Evolutionary conservation across 1,140 invertebrate species (phyloP).

Genomic region (Musca vetustissima): DNA sequence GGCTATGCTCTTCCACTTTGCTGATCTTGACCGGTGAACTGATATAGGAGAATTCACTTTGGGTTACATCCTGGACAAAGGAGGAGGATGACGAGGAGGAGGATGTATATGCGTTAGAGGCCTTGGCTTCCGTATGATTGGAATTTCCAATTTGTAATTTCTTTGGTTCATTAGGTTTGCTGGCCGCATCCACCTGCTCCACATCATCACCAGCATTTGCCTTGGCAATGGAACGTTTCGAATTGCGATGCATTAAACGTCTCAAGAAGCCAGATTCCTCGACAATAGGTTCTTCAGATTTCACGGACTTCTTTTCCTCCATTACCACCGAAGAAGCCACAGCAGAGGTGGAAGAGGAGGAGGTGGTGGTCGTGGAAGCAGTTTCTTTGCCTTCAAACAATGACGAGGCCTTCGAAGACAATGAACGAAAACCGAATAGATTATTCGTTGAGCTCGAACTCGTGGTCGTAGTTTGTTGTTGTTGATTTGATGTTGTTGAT

Average conservation of each 20-base stretch:
- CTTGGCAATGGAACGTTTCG: constrained; percentile 60
- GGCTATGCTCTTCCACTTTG: too few relatives aligned
- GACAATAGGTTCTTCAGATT: background rate
- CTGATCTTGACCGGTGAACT: too few relatives aligned
- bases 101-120: too few relatives aligned
- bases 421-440: constrained; percentile 26
- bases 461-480: constrained; percentile 9
- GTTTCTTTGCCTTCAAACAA: constrained; percentile 29
- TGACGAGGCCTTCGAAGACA: constrained; percentile 25
- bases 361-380: too few relatives aligned
- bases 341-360: constrained; percentile 26
- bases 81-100: too few relatives aligned
- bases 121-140: constrained; percentile 33
- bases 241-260: constrained; percentile 62
- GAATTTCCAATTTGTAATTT: constrained; percentile 41
- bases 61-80: too few relatives aligned
- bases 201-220: constrained; percentile 54
- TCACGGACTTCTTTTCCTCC: constrained; percentile 1
- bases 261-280: constrained; percentile 66
- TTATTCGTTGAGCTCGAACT: constrained; percentile 13
- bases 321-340: background rate
- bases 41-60: too few relatives aligned
- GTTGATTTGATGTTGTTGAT: constrained; percentile 24
- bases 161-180: constrained; percentile 54
- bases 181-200: constrained; percentile 41